Base-by-base conservation (phyloP, 1,140 invertebrate genomes). In the Solen grandis region DNA sequence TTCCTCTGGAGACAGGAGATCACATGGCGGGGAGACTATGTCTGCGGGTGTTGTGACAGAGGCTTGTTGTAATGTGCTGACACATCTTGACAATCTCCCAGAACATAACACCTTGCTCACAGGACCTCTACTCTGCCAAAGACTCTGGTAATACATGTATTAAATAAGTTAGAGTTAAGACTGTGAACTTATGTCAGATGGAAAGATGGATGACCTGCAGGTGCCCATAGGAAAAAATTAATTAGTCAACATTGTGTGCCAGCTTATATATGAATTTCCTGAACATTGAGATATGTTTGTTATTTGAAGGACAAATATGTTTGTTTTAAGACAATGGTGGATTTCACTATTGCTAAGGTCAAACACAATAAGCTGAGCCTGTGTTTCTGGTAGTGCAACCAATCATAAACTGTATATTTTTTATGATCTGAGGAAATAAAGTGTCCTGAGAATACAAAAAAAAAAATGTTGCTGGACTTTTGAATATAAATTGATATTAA, bases 1-100 rank as follows among this genome's bases (percentile, higher is more conserved):
- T 82, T 90, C 89, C 38, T 90, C 89, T 29, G 85, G 78, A 16
- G 88, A 84, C 16, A 90, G 52, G 5, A 89, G 22, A 57, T 89
- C 87, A 4, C 87, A 70, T 14, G 88, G 88, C 29, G 82, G 81
- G 5, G 68, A 60, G 3, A 79, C 22, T 19, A 68, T 29, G 5
- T 16, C 25, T 27, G 66, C n/a, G 22, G 62, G 66, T 16, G n/a
- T 27, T 13, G 27, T n/a, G 1, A 33, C 13, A 19, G 57, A 27
- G 19, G 65, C 19, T 77, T 60, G 22, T 25, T 31, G 35, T 8
- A 35, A 8, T 3, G 25, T 36, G 33, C 52, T 27, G 0, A 52
- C 25, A 5, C 46, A 38, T 35, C 69, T 13, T 3, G 55, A 5
- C 52, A 4, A 22, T 13, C 19, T 4, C 19, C 25, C 19, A 31